Evolutionary conservation across 2,797 vertebrate genomes (phyloP), one percentile per base, ranked within the genome.

Genomic region (Spinus pinus): DNA sequence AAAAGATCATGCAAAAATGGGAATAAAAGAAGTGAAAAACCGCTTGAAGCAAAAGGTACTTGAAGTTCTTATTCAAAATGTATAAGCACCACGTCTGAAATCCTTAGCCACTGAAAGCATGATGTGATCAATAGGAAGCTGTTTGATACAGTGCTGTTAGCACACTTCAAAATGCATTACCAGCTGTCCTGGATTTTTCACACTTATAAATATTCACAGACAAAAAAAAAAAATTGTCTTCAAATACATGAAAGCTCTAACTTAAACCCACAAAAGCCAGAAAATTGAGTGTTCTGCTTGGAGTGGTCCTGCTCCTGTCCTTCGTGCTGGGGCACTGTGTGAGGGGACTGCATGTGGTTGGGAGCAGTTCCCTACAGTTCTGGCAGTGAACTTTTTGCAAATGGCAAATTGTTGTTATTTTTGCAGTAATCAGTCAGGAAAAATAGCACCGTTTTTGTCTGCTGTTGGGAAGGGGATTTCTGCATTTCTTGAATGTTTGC

Each of bases 1-100:
- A 89, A 99, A 99, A 98, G 99, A 99, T 97, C 99, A 99, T 92
- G 99, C 99, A 81, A 99, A 98, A 97, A 99, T 99, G 99, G 99
- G 99, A 83, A 99, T 99, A 97, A 99, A 99, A 96, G 99, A 99
- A 97, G 99, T 99, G 93, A 99, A 98, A 98, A 99, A 99, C 97
- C 98, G 99, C 88, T 98, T 99, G 94, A 99, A 99, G 98, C 99
- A 99, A 98, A 99, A 99, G 98, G 99, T 99, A 98, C 96, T 97
- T 98, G 96, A 97, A 96, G 96, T 97, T 97, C 97, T 98, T 98
- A 96, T 98, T 97, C 93, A 97, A 97, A 96, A 97, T 97, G 96
- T 97, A 95, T 97, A 98, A 97, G 96, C 96, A 95, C 94, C 56
- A 47, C 24, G 85, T 97, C 97, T 97, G 97, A 96, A 97, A 97